phyloP scores from a whole-genome alignment of 2,797 vertebrate genomes.

The Pipistrellus pygmaeus region DNA sequence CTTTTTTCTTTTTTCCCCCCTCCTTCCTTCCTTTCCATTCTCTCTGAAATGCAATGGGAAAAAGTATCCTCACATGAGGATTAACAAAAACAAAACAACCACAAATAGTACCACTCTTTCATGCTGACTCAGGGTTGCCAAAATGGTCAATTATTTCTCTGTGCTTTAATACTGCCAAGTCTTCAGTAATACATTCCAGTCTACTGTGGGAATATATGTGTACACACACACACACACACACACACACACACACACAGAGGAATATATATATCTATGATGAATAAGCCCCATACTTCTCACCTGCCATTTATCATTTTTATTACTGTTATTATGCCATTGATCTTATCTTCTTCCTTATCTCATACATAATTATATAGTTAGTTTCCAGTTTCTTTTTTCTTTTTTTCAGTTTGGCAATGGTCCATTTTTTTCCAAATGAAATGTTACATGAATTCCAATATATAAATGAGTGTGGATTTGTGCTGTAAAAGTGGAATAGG shows the following conservation, averaged over 20 bases:
- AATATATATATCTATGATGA: background rate
- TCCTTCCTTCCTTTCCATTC: background rate
- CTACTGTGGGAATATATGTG: background rate
- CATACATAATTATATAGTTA: slow-evolving; percentile 29
- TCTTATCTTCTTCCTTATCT: slow-evolving; percentile 63
- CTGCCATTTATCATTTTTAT: slow-evolving; percentile 63
- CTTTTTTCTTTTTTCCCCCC: too few relatives aligned
- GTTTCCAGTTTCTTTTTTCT: slow-evolving; percentile 8
- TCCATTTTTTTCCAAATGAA: slow-evolving; percentile 17
- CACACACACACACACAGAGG: background rate
- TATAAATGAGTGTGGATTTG: background rate
- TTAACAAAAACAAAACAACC: background rate
- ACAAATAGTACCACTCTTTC: background rate
- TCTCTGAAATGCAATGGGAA: background rate
- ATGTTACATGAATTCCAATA: slow-evolving; percentile 20
- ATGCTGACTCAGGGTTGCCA: background rate
- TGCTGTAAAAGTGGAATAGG: background rate
- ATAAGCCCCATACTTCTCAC: background rate
- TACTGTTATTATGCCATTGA: slow-evolving; percentile 28
- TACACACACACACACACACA: background rate
- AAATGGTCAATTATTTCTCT: slow-evolving; percentile 45
- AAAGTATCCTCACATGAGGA: background rate
- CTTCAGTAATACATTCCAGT: slow-evolving; percentile 19
- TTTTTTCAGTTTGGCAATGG: background rate
- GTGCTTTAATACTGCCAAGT: background rate